Conservation (phyloP, 1,140 invertebrate species). For the Mizuhopecten yessoensis region DNA sequence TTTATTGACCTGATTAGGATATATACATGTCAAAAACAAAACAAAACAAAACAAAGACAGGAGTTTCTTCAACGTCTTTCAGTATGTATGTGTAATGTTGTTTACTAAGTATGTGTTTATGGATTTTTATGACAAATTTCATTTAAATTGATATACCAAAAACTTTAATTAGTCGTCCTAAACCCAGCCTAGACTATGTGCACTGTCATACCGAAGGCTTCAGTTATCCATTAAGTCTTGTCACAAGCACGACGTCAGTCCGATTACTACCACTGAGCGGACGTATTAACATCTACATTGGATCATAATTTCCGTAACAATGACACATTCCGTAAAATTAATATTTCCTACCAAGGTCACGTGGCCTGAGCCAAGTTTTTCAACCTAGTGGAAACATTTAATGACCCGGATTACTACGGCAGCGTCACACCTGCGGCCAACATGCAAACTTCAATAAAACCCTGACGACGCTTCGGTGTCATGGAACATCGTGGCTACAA, state of each 20-base stretch:
- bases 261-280: background rate
- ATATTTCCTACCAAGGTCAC: slow-evolving; percentile 5
- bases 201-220: too few relatives aligned
- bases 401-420: slow-evolving; percentile 1
- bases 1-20: too few relatives aligned
- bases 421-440: slow-evolving; percentile 18
- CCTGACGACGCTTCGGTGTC: background rate
- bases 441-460: background rate
- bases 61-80: too few relatives aligned
- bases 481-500: background rate
- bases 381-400: slow-evolving; percentile 26
- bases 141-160: too few relatives aligned
- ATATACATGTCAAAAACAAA: too few relatives aligned
- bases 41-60: too few relatives aligned
- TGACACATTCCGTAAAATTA: background rate
- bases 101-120: too few relatives aligned
- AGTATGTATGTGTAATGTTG: too few relatives aligned
- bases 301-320: background rate
- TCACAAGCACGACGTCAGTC: background rate
- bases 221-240: too few relatives aligned
- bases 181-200: too few relatives aligned
- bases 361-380: background rate
- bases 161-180: too few relatives aligned
- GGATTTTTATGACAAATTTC: too few relatives aligned
- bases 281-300: background rate